Percentiles rank a stretch among this genome's conserved stretches.
These are phyloP conservation scores for Spodoptera frugiperda DNA, from an alignment of 1,140 invertebrate genomes.

Conservation along the genomic window DNA sequence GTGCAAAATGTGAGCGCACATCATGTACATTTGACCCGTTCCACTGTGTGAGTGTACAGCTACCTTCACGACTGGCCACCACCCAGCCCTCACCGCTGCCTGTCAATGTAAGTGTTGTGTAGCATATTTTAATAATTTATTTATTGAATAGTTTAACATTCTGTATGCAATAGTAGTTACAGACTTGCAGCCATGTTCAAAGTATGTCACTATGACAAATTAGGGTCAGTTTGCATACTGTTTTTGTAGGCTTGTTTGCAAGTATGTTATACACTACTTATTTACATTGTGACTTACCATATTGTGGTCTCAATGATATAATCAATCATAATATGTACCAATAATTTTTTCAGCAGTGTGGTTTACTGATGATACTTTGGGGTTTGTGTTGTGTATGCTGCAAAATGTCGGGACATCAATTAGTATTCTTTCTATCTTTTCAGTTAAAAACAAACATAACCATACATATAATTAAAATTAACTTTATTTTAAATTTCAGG, in stretches of 20 bases:
- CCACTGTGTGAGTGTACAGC: slow-evolving; percentile 97
- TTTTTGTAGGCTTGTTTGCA: neutral
- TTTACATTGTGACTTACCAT: neutral
- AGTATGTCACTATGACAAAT: slow-evolving; percentile 15
- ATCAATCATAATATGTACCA: neutral
- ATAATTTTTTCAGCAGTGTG: too few species aligned
- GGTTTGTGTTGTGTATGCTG: neutral
- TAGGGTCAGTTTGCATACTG: neutral
- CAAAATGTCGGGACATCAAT: neutral
- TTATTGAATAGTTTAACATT: slow-evolving; percentile 14
- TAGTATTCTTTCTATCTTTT: too few species aligned
- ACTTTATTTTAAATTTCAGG: slow-evolving; percentile 88
- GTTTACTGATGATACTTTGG: too few species aligned
- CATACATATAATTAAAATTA: too few species aligned
- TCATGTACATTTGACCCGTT: slow-evolving; percentile 99
- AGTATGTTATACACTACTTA: neutral
- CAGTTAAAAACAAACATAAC: too few species aligned
- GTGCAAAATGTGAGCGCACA: slow-evolving; percentile 95
- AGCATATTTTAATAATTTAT: slow-evolving; percentile 6
- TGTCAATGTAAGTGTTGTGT: slow-evolving; percentile 73
- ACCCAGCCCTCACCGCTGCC: slow-evolving; percentile 82
- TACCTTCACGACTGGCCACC: slow-evolving; percentile 91
- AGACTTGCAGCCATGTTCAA: neutral
- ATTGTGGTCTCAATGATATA: neutral
- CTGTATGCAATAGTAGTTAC: slow-evolving; percentile 1